Evolutionary conservation across 2,888 invertebrate species (phyloP).

Genomic region (Glomeris marginata): DNA sequence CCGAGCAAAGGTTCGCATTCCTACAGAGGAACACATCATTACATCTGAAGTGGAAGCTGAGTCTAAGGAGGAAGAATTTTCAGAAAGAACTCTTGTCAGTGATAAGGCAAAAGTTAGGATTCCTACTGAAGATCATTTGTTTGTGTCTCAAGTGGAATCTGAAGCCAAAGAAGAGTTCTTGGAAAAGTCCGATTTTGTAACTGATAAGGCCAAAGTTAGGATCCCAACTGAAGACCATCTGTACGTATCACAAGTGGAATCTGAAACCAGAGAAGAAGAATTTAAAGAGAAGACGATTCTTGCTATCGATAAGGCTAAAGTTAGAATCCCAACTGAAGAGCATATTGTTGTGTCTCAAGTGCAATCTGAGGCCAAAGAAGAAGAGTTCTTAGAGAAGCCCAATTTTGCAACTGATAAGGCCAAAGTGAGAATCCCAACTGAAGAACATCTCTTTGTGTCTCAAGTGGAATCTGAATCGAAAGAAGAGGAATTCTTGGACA

Average conservation of each 20-base stretch:
- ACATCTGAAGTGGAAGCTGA: constrained; percentile 17
- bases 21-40: constrained; percentile 21
- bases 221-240: no score
- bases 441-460: constrained; percentile 7
- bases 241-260: no score
- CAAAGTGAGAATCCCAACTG: constrained; percentile 3
- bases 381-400: constrained; percentile 11
- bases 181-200: no score
- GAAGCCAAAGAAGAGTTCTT: no score
- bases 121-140: no score
- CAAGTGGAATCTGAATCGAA: constrained; percentile 6
- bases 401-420: constrained; percentile 7
- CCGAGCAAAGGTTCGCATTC: constrained; percentile 11
- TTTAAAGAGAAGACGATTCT: no score
- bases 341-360: constrained; percentile 21
- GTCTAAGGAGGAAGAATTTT: constrained; percentile 7
- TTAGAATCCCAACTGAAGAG: no score
- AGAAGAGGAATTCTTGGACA: constrained; percentile 1
- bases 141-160: no score
- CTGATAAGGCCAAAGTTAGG: no score
- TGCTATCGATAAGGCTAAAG: no score
- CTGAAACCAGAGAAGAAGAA: no score
- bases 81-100: constrained; percentile 5
- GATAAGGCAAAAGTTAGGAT: not conserved
- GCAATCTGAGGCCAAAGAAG: constrained; percentile 5